Conservation (phyloP, 2,888 invertebrate species). For the Oligia latruncula region DNA sequence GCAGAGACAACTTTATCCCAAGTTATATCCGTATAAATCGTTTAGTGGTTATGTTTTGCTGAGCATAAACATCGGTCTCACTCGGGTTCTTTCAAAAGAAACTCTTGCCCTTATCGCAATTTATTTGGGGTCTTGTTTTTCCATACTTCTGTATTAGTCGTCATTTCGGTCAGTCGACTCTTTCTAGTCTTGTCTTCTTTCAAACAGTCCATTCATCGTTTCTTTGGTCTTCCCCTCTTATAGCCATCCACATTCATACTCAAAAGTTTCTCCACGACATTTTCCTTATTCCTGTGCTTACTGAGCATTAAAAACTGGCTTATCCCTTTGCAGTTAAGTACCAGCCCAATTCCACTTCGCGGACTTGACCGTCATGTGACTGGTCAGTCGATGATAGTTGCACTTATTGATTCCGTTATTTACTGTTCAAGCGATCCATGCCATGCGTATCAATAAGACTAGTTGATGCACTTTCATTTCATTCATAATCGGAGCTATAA, state of each 20-base stretch:
- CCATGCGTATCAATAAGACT: constrained; percentile 15
- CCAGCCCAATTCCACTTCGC: background rate
- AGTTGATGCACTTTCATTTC: constrained; percentile 32
- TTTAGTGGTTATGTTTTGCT: constrained; percentile 3
- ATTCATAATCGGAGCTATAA: constrained; percentile 17
- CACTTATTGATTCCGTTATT: constrained; percentile 12
- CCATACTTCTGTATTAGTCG: background rate
- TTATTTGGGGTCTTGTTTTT: background rate
- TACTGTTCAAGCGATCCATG: constrained; percentile 2
- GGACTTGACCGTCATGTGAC: constrained; percentile 11
- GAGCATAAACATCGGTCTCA: background rate
- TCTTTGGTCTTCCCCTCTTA: background rate
- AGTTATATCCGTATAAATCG: background rate
- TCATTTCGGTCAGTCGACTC: background rate
- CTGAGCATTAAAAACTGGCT: background rate
- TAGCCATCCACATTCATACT: background rate
- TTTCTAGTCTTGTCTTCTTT: background rate
- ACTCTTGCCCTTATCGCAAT: background rate
- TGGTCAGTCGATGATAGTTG: constrained; percentile 7
- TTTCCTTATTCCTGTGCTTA: background rate
- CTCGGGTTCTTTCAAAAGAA: background rate
- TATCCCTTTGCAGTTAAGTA: background rate
- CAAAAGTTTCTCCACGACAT: background rate
- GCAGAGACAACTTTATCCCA: background rate
- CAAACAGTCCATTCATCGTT: background rate